A percentile compares a stretch with the other conserved stretches of the same genome.
Conservation (phyloP, 2,797 vertebrate species). For the Melanogrammus aeglefinus region DNA sequence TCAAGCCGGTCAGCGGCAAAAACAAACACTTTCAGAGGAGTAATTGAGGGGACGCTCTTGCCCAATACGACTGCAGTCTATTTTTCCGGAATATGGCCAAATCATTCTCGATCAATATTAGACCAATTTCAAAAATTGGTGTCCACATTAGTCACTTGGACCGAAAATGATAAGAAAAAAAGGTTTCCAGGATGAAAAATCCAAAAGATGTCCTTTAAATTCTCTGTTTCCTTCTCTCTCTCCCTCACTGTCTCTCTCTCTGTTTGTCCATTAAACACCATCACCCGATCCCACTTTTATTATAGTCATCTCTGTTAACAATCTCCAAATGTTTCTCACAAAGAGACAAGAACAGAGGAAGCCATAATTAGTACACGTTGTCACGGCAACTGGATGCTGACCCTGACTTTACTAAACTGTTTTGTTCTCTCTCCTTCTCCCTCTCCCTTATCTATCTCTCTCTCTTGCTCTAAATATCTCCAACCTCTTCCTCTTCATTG, state of each 20-base stretch:
- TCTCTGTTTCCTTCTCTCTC: not conserved
- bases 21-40: too few relatives aligned
- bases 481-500: not conserved
- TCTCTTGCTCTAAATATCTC: too few relatives aligned
- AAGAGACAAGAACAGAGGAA: conserved; percentile 21
- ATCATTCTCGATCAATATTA: too few relatives aligned
- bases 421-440: conserved; percentile 19
- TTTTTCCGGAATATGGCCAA: too few relatives aligned
- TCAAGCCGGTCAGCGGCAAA: too few relatives aligned
- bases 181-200: too few relatives aligned
- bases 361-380: conserved; percentile 61
- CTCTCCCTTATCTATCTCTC: not conserved
- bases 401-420: conserved; percentile 27
- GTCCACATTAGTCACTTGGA: too few relatives aligned
- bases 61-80: too few relatives aligned
- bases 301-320: not conserved
- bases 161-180: too few relatives aligned
- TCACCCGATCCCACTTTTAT: not conserved
- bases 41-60: too few relatives aligned
- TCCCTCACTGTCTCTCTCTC: conserved; percentile 14
- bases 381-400: conserved; percentile 59
- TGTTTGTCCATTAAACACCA: not conserved
- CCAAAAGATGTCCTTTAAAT: too few relatives aligned
- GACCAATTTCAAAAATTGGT: too few relatives aligned
- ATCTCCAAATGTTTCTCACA: conserved; percentile 19